These are phyloP conservation scores for Cecropterus lyciades DNA, from an alignment of 1,140 invertebrate genomes.

Conservation along the genomic window DNA sequence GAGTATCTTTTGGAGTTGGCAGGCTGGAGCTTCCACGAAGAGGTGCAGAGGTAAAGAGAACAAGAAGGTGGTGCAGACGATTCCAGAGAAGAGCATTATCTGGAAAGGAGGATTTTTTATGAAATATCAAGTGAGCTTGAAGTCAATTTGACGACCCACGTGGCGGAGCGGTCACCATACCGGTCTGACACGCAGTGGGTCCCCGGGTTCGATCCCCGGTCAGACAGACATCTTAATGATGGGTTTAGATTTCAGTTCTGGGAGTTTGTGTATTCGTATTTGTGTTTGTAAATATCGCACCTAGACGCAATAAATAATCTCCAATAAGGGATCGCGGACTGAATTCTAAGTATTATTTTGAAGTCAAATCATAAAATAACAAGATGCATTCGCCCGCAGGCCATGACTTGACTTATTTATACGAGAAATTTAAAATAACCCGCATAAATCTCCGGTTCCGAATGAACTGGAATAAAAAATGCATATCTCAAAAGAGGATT, in stretches of 20 bases:
- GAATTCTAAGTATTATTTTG: not conserved
- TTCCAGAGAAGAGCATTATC: conserved; percentile 74
- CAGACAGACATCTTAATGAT: too few relatives aligned
- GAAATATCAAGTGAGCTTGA: too few relatives aligned
- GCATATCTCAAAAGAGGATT: not conserved
- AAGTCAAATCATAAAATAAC: conserved; percentile 1
- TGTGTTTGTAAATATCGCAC: too few relatives aligned
- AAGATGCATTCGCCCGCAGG: not conserved
- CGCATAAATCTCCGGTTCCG: not conserved
- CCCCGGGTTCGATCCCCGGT: too few relatives aligned
- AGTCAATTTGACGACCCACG: too few relatives aligned
- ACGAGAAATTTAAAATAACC: not conserved
- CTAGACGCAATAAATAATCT: not conserved
- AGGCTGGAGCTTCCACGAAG: conserved; percentile 73
- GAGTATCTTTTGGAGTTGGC: conserved; percentile 69
- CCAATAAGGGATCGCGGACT: not conserved
- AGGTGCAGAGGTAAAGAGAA: conserved; percentile 65
- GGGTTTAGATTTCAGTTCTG: too few relatives aligned
- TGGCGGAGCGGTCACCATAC: too few relatives aligned
- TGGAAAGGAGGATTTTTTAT: conserved; percentile 37
- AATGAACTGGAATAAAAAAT: not conserved
- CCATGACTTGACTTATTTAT: not conserved
- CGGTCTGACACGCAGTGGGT: too few relatives aligned
- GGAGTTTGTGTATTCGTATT: too few relatives aligned
- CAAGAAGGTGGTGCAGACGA: conserved; percentile 66